Evolutionary conservation across 2,113 vertebrate genomes (phyloP), one percentile per base, ranked within the genome.

Genomic region (Megatriorchis doriae): DNA sequence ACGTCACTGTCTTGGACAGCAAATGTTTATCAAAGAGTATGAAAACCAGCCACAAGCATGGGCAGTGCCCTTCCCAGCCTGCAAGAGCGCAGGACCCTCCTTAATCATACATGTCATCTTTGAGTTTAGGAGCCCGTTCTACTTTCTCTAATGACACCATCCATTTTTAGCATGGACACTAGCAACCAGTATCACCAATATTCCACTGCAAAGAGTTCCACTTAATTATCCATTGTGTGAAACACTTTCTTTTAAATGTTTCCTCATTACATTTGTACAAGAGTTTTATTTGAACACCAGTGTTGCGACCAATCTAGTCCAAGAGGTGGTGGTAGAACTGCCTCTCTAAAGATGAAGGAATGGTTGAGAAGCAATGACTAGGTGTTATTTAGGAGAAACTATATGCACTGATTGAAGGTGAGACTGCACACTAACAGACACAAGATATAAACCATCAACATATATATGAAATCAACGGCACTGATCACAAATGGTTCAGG

Each of bases 51-150:
- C 6, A 11, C 62, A 87, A 58, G 10, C 32, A 25, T 0, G 20
- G 31, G 40, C 0, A 0, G 19, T 11, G 9, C 31, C 47, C 27
- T 59, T 79, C 25, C 45, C 67, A 81, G 31, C 16, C 74, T 34
- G 12, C 7, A 67, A 58, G 63, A 81, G 32, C 32, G 74, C 62
- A 34, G 67, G 20, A 70, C 7, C 2, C 27, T 81, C 32, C 55
- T 42, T 45, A 81, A 50, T 13, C 32, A 34, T 3, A 55, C 7
- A n/a, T 2, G 2, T 45, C 25, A 43, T 23, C 34, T 80, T n/a
- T 26, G 20, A 4, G 4, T 53, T 40, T 27, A 77, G 48, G 53
- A 62, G 58, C 9, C 18, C 8, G 13, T 84, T 89, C 79, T 38
- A 66, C 29, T 74, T 55, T 67, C n/a, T 21, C 40, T 55, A 79